phyloP scores from a whole-genome alignment of 2,113 vertebrate genomes.

The Erythrocebus patas region DNA sequence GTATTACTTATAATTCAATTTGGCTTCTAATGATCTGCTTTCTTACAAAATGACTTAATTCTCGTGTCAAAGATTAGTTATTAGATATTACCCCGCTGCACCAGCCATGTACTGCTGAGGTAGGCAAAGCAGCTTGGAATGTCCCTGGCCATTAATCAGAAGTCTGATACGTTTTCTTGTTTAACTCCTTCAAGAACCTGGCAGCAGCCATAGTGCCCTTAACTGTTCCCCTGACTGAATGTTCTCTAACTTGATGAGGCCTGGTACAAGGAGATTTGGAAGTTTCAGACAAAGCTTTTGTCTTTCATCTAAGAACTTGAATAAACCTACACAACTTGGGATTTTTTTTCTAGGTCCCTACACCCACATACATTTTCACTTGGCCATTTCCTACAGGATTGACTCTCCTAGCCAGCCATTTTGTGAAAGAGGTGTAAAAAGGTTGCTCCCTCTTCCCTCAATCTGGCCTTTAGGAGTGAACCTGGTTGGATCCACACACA shows the following conservation, averaged over 20 bases:
- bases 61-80: conserved; percentile 89
- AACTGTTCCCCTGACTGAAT: conserved; percentile 38
- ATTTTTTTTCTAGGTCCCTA: neutral
- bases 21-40: conserved; percentile 89
- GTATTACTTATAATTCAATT: conserved; percentile 91
- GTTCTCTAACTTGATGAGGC: neutral
- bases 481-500: conserved; percentile 8
- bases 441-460: neutral
- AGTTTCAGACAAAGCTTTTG: neutral
- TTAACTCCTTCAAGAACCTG: conserved; percentile 80
- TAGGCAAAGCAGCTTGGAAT: conserved; percentile 81
- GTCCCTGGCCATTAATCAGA: conserved; percentile 86
- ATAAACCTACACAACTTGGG: neutral
- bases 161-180: conserved; percentile 73
- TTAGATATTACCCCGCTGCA: conserved; percentile 83
- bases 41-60: conserved; percentile 90
- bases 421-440: neutral
- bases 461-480: neutral
- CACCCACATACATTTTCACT: neutral
- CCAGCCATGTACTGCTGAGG: conserved; percentile 83
- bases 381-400: neutral
- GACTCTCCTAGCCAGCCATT: neutral
- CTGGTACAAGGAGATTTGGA: neutral
- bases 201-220: conserved; percentile 38
- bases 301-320: neutral